These are phyloP conservation scores for Lithophane semibrunnea DNA, from an alignment of 2,888 invertebrate genomes.

Conservation along the genomic window DNA sequence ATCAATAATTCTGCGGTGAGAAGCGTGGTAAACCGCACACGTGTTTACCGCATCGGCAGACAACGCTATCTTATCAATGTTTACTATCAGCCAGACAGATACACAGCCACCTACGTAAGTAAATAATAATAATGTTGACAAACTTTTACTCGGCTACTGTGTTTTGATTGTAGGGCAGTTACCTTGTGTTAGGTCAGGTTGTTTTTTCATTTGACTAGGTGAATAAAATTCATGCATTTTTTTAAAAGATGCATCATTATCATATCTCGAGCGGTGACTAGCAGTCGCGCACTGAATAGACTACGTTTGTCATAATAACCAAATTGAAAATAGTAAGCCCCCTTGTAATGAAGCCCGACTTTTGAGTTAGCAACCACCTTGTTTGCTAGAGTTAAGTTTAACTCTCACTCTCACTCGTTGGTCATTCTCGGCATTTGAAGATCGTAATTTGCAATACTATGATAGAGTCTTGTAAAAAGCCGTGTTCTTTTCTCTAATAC, in stretches of 20 bases:
- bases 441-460: background rate
- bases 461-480: background rate
- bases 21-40: background rate
- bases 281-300: too few species aligned
- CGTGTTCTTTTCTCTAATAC: background rate
- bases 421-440: background rate
- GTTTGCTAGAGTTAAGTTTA: background rate
- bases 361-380: background rate
- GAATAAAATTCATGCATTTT: too few species aligned
- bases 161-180: constrained; percentile 3
- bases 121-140: background rate
- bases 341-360: background rate
- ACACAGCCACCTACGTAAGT: constrained; percentile 16
- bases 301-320: too few species aligned
- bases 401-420: background rate
- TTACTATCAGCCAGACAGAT: constrained; percentile 33
- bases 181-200: constrained; percentile 20
- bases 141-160: constrained; percentile 12
- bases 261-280: too few species aligned
- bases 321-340: too few species aligned
- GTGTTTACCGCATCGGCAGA: constrained; percentile 9
- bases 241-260: too few species aligned
- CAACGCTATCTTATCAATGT: constrained; percentile 25
- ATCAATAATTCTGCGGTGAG: constrained; percentile 22
- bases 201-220: background rate